These are phyloP conservation scores for Drosophila infuscata DNA, from an alignment of 2,888 invertebrate species.

Conservation along the genomic window DNA sequence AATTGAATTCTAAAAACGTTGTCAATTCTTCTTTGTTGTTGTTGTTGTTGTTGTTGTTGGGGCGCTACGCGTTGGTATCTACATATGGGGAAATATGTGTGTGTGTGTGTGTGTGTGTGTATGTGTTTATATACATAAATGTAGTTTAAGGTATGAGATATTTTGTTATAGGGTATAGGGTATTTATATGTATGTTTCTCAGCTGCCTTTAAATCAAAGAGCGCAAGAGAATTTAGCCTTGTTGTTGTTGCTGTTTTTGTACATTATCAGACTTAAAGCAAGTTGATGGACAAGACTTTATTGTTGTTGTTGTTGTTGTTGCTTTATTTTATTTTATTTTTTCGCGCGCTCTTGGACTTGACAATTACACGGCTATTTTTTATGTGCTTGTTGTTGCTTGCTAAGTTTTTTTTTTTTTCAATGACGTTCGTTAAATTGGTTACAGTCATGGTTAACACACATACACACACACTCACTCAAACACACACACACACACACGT, in stretches of 20 bases:
- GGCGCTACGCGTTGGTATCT: slow-evolving; percentile 76
- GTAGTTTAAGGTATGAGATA: slow-evolving; percentile 19
- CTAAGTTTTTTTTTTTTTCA: slow-evolving; percentile 55
- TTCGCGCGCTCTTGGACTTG: slow-evolving; percentile 79
- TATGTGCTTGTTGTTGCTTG: slow-evolving; percentile 23
- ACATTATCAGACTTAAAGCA: slow-evolving; percentile 45
- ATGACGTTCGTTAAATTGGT: slow-evolving; percentile 81
- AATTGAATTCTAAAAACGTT: slow-evolving; percentile 83
- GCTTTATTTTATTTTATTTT: slow-evolving; percentile 44
- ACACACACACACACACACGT: slow-evolving; percentile 11
- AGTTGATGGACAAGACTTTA: slow-evolving; percentile 52
- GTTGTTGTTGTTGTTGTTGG: slow-evolving; percentile 42
- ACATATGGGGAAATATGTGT: slow-evolving; percentile 25
- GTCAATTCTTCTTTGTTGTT: slow-evolving; percentile 58
- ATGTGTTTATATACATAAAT: slow-evolving; percentile 9
- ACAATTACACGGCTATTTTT: slow-evolving; percentile 78
- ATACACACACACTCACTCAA: slow-evolving; percentile 31
- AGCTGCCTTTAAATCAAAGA: slow-evolving; percentile 23
- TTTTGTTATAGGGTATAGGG: slow-evolving; percentile 29
- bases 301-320: slow-evolving; percentile 25
- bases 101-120: background rate
- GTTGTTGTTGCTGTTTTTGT: slow-evolving; percentile 32
- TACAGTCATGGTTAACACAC: slow-evolving; percentile 80
- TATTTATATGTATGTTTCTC: slow-evolving; percentile 3
- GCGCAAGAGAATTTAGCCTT: slow-evolving; percentile 51